Conservation (phyloP, 2,797 vertebrate genomes). For the Pipistrellus kuhlii region DNA sequence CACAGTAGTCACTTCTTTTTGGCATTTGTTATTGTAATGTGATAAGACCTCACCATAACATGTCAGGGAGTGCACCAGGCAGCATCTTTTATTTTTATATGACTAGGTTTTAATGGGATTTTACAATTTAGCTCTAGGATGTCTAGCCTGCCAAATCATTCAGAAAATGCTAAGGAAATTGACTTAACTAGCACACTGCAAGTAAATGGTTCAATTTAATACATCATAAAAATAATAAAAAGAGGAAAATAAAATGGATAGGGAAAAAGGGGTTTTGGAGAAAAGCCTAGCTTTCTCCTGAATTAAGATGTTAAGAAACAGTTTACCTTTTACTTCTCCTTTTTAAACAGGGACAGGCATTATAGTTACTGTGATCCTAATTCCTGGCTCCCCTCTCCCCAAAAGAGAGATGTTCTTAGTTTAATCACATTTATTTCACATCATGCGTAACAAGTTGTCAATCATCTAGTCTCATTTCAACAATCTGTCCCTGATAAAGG, state of each 20-base stretch:
- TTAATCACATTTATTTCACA: slow-evolving; percentile 69
- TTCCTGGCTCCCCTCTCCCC: neutral
- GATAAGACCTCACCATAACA: slow-evolving; percentile 73
- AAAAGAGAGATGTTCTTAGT: slow-evolving; percentile 12
- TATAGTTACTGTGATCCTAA: slow-evolving; percentile 9
- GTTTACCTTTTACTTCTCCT: slow-evolving; percentile 63
- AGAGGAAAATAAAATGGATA: slow-evolving; percentile 80
- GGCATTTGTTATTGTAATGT: slow-evolving; percentile 82
- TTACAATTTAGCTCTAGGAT: slow-evolving; percentile 75
- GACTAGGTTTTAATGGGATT: slow-evolving; percentile 82
- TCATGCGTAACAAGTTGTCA: slow-evolving; percentile 11
- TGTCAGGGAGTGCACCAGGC: slow-evolving; percentile 66
- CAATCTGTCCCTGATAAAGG: slow-evolving; percentile 2
- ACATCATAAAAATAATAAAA: slow-evolving; percentile 82
- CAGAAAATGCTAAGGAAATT: slow-evolving; percentile 79
- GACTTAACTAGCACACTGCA: slow-evolving; percentile 79
- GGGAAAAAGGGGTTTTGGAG: slow-evolving; percentile 67
- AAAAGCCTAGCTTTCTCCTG: slow-evolving; percentile 67
- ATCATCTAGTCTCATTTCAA: slow-evolving; percentile 27
- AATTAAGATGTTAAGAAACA: slow-evolving; percentile 72
- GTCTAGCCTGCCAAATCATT: slow-evolving; percentile 79
- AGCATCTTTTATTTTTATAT: slow-evolving; percentile 81
- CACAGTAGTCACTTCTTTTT: slow-evolving; percentile 78
- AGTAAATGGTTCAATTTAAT: slow-evolving; percentile 79
- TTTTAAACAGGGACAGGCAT: slow-evolving; percentile 20